A percentile compares a stretch with the other conserved stretches of the same genome.
These are phyloP conservation scores for Pristionchus mayeri DNA, from an alignment of 2,888 invertebrate genomes.

Conservation along the genomic window DNA sequence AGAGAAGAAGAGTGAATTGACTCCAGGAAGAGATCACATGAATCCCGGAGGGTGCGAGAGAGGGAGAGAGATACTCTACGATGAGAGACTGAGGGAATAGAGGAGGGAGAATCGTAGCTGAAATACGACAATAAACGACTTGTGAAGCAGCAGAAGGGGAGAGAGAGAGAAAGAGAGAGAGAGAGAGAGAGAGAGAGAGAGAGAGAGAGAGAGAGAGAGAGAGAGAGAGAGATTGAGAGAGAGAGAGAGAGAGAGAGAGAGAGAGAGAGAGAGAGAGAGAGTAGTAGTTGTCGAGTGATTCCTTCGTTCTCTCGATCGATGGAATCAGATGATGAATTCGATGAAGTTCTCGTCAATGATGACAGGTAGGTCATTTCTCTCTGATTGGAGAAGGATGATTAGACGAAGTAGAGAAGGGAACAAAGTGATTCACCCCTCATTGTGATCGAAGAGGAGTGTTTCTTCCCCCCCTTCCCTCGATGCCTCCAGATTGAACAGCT, in stretches of 20 bases:
- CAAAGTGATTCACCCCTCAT: conserved; percentile 5
- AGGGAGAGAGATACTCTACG: background rate
- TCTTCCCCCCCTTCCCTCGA: conserved; percentile 10
- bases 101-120: background rate
- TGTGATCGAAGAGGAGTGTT: background rate
- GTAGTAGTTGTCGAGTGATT: conserved; percentile 18
- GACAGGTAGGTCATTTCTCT: conserved; percentile 18
- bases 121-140: conserved; percentile 44
- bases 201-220: too few relatives aligned
- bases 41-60: background rate
- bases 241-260: too few relatives aligned
- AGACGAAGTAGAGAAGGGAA: background rate
- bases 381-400: background rate
- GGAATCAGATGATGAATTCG: conserved; percentile 42
- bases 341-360: conserved; percentile 9
- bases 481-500: background rate
- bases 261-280: too few relatives aligned
- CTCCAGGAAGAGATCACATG: background rate
- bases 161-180: too few relatives aligned
- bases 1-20: background rate
- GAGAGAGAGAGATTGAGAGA: too few relatives aligned
- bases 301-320: background rate
- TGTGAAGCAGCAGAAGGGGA: conserved; percentile 14
- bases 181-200: too few relatives aligned
- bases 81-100: conserved; percentile 27